Evolutionary conservation across 2,888 invertebrate genomes (phyloP).

Genomic region (Tetragonisca angustula): DNA sequence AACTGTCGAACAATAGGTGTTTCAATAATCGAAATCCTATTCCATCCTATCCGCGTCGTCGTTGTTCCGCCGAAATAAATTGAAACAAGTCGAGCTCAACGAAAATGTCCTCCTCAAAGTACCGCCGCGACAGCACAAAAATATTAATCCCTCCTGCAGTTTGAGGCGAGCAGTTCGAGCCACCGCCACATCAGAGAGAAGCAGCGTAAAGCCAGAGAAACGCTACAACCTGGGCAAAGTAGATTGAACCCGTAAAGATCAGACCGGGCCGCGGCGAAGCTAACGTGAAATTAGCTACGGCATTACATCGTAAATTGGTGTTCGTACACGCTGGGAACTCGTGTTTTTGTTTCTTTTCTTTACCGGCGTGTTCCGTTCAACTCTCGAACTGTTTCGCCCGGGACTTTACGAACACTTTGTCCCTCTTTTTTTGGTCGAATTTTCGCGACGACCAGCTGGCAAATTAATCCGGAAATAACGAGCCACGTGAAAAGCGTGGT

Average conservation of each 20-base stretch:
- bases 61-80: too few relatives aligned
- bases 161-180: background rate
- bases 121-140: background rate
- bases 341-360: conserved; percentile 15
- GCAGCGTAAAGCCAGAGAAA: background rate
- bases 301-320: conserved; percentile 78
- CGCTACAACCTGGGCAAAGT: background rate
- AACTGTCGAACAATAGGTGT: too few relatives aligned
- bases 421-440: conserved; percentile 19
- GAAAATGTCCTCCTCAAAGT: background rate
- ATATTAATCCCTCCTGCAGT: background rate
- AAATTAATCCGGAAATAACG: conserved; percentile 70
- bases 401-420: conserved; percentile 34
- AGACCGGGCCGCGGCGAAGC: background rate
- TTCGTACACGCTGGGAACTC: conserved; percentile 69
- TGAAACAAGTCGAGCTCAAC: background rate
- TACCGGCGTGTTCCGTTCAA: background rate
- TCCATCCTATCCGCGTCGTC: too few relatives aligned
- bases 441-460: conserved; percentile 28
- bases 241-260: conserved; percentile 15
- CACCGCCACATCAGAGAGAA: too few relatives aligned
- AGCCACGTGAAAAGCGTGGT: conserved; percentile 48
- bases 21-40: too few relatives aligned
- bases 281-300: conserved; percentile 76
- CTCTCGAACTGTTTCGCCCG: conserved; percentile 31